A percentile compares a stretch with the other conserved stretches of the same genome.
These are phyloP conservation scores for Ctenopoma kingsleyae DNA, from an alignment of 2,797 vertebrate species.

Conservation along the genomic window DNA sequence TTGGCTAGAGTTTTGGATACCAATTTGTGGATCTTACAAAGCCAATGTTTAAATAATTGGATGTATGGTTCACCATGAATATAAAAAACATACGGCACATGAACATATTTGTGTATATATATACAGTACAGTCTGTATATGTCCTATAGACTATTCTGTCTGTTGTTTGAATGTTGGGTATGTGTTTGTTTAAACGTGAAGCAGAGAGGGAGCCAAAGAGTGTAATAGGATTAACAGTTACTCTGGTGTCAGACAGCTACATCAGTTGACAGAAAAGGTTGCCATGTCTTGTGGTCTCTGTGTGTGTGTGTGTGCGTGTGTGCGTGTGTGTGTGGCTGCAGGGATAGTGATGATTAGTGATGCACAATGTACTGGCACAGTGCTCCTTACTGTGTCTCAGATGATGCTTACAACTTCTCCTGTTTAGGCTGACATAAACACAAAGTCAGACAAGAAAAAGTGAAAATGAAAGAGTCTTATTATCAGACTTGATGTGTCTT, in stretches of 20 bases:
- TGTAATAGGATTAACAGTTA: conserved; percentile 55
- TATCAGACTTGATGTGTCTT: neutral
- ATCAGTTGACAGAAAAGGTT: conserved; percentile 18
- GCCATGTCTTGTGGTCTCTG: neutral
- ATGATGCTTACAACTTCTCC: neutral
- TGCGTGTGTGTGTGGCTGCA: conserved; percentile 12
- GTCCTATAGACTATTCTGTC: neutral
- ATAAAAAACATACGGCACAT: too few relatives aligned
- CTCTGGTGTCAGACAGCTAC: conserved; percentile 20
- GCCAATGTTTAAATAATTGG: neutral
- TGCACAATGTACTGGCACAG: conserved; percentile 47
- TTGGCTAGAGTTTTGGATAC: neutral
- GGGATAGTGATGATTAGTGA: conserved; percentile 45
- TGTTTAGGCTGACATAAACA: too few relatives aligned
- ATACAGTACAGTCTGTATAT: too few relatives aligned
- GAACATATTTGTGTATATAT: neutral
- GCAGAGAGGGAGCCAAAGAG: conserved; percentile 22
- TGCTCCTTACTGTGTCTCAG: conserved; percentile 41
- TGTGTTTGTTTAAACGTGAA: conserved; percentile 7
- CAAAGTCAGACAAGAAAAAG: neutral
- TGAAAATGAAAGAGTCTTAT: neutral
- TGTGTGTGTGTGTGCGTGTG: conserved; percentile 14
- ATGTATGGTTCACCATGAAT: neutral
- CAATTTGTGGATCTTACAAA: too few relatives aligned
- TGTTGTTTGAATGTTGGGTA: neutral